Evolutionary conservation across 2,888 invertebrate species (phyloP), one percentile per base, ranked within the genome.

Genomic region (Phengaris arion): DNA sequence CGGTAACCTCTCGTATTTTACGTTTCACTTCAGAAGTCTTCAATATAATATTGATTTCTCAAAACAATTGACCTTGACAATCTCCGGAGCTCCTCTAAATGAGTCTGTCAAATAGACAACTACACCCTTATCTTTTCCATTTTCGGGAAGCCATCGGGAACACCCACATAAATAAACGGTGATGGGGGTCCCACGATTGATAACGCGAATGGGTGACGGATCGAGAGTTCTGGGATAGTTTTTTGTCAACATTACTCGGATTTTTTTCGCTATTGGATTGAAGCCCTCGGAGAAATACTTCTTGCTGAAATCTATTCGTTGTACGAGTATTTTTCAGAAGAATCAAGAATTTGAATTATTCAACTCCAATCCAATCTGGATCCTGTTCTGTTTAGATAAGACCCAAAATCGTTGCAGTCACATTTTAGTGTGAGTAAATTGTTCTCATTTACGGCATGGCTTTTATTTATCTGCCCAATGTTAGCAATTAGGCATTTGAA

Each of bases 141-240:
- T 88, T 89, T 85, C 85, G 79, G 85, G 86, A 87, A 86, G 85
- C 85, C 85, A 85, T 86, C 86, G 87, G 86, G 87, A 45, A 2
- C 64, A 45, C 89, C 87, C 85, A 89, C 89, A 90, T 91, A 91
- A 91, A 92, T 92, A 90, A 86, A 86, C 84, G 85, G 82, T 86
- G 87, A 90, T 87, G 87, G 82, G 89, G 89, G 90, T 87, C 83
- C 85, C 85, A 89, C 91, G 92, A 93, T 93, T 92, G 91, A 93
- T 92, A 86, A 86, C 89, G 86, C 87, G 85, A 89, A 86, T 86
- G 89, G 86, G 91, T 85, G 83, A 55, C 87, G 88, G 92, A 90
- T 92, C 87, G 85, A 83, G 85, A 80, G 78, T 79, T 79, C 79
- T 80, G 79, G 48, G 77, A 77, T 77, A 77, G 77, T 78, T 81